phyloP scores from a whole-genome alignment of 2,797 vertebrate species.

The Pseudopleuronectes americanus region DNA sequence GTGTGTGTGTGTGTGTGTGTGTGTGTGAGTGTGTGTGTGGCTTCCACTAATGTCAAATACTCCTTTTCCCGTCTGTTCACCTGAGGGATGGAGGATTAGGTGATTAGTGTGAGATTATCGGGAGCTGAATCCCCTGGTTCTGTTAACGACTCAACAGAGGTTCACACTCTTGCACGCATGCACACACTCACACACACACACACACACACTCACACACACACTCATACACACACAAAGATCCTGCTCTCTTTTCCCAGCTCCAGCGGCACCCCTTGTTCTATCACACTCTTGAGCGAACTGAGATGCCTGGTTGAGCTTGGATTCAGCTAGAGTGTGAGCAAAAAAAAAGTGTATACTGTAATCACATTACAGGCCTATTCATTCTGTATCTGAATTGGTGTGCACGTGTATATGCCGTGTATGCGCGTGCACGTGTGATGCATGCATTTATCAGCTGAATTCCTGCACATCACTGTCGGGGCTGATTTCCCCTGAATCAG shows the following conservation, averaged over 20 bases:
- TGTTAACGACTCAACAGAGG: slow-evolving; percentile 60
- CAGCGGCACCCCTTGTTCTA: slow-evolving; percentile 47
- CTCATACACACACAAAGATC: slow-evolving; percentile 1
- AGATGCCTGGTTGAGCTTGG: slow-evolving; percentile 37
- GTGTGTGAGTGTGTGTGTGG: slow-evolving; percentile 28
- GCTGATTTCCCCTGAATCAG: slow-evolving; percentile 81
- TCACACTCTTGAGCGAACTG: slow-evolving; percentile 32
- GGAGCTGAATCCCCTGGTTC: slow-evolving; percentile 67
- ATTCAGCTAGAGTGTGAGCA: slow-evolving; percentile 9
- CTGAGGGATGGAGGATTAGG: slow-evolving; percentile 70
- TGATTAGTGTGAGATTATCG: slow-evolving; percentile 75
- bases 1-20: slow-evolving; percentile 27
- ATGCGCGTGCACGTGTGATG: slow-evolving; percentile 7
- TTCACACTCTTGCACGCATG: slow-evolving; percentile 19
- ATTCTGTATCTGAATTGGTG: background rate
- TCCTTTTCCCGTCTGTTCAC: slow-evolving; percentile 61
- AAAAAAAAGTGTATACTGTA: background rate
- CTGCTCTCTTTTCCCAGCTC: slow-evolving; percentile 43
- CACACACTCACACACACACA: slow-evolving; percentile 8
- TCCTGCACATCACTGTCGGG: slow-evolving; percentile 56
- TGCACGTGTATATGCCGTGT: background rate
- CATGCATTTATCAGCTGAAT: slow-evolving; percentile 40
- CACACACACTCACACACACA: slow-evolving; percentile 10
- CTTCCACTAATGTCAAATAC: slow-evolving; percentile 59
- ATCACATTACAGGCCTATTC: background rate